Conservation (phyloP, 2,888 invertebrate species). For the Heliconius ismenius region DNA sequence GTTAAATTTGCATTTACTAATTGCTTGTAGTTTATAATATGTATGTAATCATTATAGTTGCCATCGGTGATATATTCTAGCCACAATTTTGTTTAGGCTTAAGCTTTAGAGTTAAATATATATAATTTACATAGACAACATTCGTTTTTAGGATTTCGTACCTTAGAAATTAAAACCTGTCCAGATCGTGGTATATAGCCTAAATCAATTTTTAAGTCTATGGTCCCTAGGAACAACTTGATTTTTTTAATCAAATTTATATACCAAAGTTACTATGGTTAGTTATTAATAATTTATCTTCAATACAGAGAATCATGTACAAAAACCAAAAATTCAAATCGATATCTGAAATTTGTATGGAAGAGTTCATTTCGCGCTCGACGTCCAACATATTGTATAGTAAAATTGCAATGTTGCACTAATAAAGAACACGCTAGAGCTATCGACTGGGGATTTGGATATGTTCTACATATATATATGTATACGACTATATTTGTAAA, state of each 20-base stretch:
- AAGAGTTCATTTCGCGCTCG: constrained; percentile 5
- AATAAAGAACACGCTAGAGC: not conserved
- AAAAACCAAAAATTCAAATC: not conserved
- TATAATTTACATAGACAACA: no score
- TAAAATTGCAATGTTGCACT: constrained; percentile 12
- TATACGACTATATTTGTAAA: not conserved
- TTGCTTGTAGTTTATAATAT: not conserved
- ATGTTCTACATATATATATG: not conserved
- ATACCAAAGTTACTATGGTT: not conserved
- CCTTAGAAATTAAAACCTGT: no score
- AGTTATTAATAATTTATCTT: not conserved
- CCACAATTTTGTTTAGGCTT: not conserved
- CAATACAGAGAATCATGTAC: not conserved
- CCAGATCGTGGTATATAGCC: no score
- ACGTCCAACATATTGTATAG: not conserved
- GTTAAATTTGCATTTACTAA: constrained; percentile 5
- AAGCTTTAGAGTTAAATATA: no score
- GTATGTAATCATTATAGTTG: not conserved
- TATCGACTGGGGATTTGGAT: not conserved
- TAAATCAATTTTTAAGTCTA: no score
- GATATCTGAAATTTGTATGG: not conserved
- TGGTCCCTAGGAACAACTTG: no score
- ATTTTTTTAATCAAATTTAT: no score
- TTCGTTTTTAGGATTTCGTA: no score
- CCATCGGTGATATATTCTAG: not conserved